Percentiles rank a stretch among this genome's conserved stretches.
These are phyloP conservation scores for Uromys caudimaculatus DNA, from an alignment of 2,797 vertebrate genomes.

Conservation along the genomic window DNA sequence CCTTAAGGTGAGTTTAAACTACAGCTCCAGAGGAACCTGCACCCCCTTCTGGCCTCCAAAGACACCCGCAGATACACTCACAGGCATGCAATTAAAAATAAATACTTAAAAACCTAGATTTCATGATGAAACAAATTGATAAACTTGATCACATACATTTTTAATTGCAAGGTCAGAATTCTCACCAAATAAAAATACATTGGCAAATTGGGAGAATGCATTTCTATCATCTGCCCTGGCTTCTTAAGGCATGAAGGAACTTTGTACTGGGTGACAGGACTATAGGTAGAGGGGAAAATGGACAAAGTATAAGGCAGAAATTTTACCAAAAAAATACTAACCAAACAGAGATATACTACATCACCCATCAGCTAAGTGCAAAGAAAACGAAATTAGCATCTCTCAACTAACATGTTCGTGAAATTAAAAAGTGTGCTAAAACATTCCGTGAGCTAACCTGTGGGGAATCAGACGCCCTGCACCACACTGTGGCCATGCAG, in stretches of 20 bases:
- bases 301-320: neutral
- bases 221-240: neutral
- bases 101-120: neutral
- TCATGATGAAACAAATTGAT: neutral
- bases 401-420: neutral
- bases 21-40: neutral
- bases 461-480: neutral
- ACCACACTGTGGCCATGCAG: neutral
- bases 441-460: neutral
- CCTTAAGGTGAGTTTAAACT: too few species aligned
- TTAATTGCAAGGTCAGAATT: neutral
- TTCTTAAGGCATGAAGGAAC: neutral
- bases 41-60: neutral
- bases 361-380: neutral
- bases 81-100: neutral
- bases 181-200: neutral
- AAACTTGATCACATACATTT: neutral
- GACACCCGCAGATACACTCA: neutral
- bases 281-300: neutral
- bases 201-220: neutral
- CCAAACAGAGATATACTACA: neutral
- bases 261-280: neutral
- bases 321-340: neutral
- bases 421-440: neutral
- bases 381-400: neutral